Evolutionary conservation across 2,113 vertebrate species (phyloP).

Genomic region (Macroglossus sobrinus): DNA sequence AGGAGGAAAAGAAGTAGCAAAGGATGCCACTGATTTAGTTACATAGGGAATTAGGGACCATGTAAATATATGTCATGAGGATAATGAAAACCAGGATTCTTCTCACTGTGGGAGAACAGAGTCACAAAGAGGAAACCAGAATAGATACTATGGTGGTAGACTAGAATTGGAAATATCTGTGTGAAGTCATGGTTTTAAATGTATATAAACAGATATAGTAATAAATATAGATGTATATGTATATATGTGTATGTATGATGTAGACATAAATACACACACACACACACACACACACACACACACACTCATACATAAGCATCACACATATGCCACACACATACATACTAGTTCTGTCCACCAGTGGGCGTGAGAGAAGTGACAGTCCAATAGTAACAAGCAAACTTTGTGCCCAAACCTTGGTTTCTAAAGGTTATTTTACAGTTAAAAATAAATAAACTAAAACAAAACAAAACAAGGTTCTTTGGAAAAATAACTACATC

Average conservation of each 20-base stretch:
- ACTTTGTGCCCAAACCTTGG: not conserved
- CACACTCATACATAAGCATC: not conserved
- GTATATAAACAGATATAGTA: not conserved
- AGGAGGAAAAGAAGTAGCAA: not conserved
- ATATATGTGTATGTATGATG: not conserved
- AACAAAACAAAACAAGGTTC: not conserved
- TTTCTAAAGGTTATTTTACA: not conserved
- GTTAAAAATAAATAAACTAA: not conserved
- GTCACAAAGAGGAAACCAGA: not conserved
- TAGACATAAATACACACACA: not conserved
- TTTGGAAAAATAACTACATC: not conserved
- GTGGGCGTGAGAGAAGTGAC: not conserved
- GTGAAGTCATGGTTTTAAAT: not conserved
- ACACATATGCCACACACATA: not conserved
- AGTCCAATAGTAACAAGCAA: not conserved
- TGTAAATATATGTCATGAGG: not conserved
- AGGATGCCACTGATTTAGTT: not conserved
- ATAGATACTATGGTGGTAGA: not conserved
- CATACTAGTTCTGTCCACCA: not conserved
- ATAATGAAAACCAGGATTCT: not conserved
- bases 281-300: too few relatives aligned
- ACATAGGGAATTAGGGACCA: not conserved
- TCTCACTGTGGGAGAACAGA: not conserved
- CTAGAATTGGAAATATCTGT: not conserved
- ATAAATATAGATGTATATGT: not conserved